A percentile compares a stretch with the other conserved stretches of the same genome.
Conservation (phyloP, 2,797 vertebrate species). For the Emys orbicularis region DNA sequence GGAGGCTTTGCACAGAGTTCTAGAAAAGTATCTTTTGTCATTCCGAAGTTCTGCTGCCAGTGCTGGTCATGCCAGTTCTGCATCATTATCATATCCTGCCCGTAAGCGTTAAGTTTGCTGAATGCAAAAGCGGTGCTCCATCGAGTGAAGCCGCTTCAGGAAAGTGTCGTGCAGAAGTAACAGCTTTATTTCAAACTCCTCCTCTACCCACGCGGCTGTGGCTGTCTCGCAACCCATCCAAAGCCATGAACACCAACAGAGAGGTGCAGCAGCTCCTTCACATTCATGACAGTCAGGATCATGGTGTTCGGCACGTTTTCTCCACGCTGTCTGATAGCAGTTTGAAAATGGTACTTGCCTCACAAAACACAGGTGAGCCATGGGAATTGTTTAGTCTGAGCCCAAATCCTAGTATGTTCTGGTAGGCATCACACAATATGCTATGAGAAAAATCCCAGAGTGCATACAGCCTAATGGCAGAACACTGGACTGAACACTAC, state of each 20-base stretch:
- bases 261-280: not conserved
- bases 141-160: not conserved
- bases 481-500: not conserved
- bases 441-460: not conserved
- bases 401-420: not conserved
- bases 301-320: not conserved
- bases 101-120: not conserved
- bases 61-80: not conserved
- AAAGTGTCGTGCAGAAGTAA: not conserved
- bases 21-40: not conserved
- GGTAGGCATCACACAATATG: not conserved
- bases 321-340: not conserved
- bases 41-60: not conserved
- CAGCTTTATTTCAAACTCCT: not conserved
- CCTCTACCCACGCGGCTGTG: not conserved
- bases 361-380: not conserved
- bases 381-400: not conserved
- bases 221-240: not conserved
- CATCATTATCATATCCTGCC: not conserved
- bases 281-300: not conserved
- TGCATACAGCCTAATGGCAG: fast-evolving
- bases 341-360: not conserved
- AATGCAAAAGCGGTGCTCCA: not conserved
- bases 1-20: not conserved
- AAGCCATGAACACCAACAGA: not conserved